Base-by-base conservation (phyloP, 2,113 vertebrate species). In the Nannobrachium achirus region DNA sequence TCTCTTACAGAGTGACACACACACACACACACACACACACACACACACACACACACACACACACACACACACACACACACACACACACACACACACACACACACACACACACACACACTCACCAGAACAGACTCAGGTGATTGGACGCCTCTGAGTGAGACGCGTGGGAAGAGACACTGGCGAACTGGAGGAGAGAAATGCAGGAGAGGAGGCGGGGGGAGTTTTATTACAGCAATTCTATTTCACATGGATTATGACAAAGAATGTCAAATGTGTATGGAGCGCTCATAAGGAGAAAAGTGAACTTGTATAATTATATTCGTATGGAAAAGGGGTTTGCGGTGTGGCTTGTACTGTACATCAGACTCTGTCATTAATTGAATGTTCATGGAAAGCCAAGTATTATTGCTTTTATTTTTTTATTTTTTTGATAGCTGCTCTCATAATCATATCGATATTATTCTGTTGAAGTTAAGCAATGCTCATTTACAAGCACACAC, bases 391-490 rank as follows among this genome's bases (percentile, higher is more conserved):
- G n/a, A n/a, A n/a, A n/a, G n/a, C n/a, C n/a, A n/a, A n/a, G n/a
- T n/a, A n/a, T n/a, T n/a, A n/a, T n/a, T n/a, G 46, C 48, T 60
- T 18, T 58, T 39, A 76, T 33, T 48, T 5, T 33, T 33, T 1
- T 51, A 63, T 60, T 71, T 56, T 3, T 33, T 38, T 6, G 38
- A 13, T 10, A 56, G 10, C 4, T 14, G 20, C 38, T 15, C 4
- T 41, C 73, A 76, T 74, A 69, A 56, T 66, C 55, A 48, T 68
- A 56, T 77, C 65, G 56, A 80, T 72, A 81, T 79, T 73, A 86
- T 82, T 80, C n/a, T 56, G 76, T 79, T 85, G 55, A 83, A 84
- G 62, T 79, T 57, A 73, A 86, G 74, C 77, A 81, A 85, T 86
- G 83, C 78, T 78, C 40, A 56, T 6, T 10, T 41, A 7, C 33